Evolutionary conservation across 2,797 vertebrate genomes (phyloP).

Genomic region (Gymnopithys bicolor): DNA sequence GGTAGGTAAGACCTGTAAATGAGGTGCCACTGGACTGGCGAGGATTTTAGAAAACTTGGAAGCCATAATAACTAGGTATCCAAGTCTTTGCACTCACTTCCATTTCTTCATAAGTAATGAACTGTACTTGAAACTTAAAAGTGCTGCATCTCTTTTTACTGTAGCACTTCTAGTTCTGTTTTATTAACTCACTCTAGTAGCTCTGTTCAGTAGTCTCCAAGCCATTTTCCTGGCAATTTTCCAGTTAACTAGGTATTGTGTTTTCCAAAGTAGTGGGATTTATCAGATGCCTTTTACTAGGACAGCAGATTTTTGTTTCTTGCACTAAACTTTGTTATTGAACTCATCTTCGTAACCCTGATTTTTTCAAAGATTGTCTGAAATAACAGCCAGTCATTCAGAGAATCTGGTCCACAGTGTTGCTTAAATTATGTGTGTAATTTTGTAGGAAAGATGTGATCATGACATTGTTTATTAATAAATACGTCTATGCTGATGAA

Average conservation of each 20-base stretch:
- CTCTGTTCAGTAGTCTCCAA: background rate
- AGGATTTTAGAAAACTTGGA: background rate
- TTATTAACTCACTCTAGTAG: background rate
- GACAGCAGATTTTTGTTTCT: background rate
- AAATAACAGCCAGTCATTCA: background rate
- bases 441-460: background rate
- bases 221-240: background rate
- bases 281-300: background rate
- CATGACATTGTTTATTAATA: background rate
- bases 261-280: background rate
- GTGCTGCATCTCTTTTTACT: background rate
- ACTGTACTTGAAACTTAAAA: background rate
- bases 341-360: background rate
- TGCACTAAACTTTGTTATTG: accelerated
- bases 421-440: background rate
- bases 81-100: background rate
- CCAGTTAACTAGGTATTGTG: background rate
- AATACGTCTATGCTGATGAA: background rate
- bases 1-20: constrained; percentile 75
- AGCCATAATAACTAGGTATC: background rate
- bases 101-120: background rate
- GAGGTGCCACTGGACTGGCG: background rate
- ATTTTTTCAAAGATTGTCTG: background rate
- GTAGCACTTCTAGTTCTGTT: background rate
- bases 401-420: background rate